A percentile compares a stretch with the other conserved stretches of the same genome.
These are phyloP conservation scores for Chelidonichthys spinosus DNA, from an alignment of 2,797 vertebrate genomes.

Conservation along the genomic window DNA sequence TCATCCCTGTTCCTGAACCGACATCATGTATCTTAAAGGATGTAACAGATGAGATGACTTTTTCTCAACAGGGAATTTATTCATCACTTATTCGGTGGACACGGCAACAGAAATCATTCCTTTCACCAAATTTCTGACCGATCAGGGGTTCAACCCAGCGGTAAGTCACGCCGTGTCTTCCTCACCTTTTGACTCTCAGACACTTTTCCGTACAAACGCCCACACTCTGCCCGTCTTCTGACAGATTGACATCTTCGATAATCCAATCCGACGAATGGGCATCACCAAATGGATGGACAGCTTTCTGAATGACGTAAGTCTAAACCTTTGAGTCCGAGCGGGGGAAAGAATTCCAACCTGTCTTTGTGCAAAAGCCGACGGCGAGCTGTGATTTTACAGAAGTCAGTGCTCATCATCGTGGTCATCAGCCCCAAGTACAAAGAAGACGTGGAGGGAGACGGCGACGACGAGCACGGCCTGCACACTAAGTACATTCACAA, in stretches of 20 bases:
- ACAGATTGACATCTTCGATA: constrained; percentile 96
- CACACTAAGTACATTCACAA: constrained; percentile 98
- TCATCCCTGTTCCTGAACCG: not conserved
- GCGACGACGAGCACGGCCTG: constrained; percentile 92
- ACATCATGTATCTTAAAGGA: not conserved
- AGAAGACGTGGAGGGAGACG: constrained; percentile 91
- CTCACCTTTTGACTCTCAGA: not conserved
- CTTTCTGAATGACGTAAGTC: constrained; percentile 92
- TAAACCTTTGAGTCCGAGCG: not conserved
- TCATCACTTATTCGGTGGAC: constrained; percentile 96
- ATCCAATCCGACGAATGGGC: constrained; percentile 89
- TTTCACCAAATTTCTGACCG: constrained; percentile 89
- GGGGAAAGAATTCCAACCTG: not conserved
- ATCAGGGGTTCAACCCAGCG: constrained; percentile 92
- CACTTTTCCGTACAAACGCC: not conserved
- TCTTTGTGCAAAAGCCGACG: constrained; percentile 6
- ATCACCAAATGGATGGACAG: constrained; percentile 96
- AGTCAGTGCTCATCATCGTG: constrained; percentile 95
- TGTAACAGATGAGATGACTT: not conserved
- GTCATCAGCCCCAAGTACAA: constrained; percentile 98
- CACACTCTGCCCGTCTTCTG: constrained; percentile 30
- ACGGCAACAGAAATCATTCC: constrained; percentile 86
- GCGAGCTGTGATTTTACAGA: constrained; percentile 79
- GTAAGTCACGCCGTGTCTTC: constrained; percentile 80
- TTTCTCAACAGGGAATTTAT: constrained; percentile 88